phyloP scores from a whole-genome alignment of 1,140 invertebrate species.

The Heliconius eleuchia region DNA sequence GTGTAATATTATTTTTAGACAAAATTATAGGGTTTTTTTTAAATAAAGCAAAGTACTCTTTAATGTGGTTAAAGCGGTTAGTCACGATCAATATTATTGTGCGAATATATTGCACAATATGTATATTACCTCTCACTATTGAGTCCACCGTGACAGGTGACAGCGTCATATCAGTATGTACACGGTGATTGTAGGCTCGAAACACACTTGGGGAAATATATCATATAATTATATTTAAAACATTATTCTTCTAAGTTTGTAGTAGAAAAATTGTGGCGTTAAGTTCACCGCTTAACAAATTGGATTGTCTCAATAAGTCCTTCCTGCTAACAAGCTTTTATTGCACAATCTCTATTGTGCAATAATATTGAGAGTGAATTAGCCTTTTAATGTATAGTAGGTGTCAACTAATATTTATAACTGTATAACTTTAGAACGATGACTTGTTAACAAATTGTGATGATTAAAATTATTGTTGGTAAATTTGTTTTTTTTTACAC shows the following conservation, averaged over 20 bases:
- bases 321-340: neutral
- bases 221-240: too few relatives aligned
- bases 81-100: neutral
- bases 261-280: too few relatives aligned
- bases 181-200: too few relatives aligned
- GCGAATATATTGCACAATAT: slow-evolving; percentile 1
- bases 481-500: slow-evolving; percentile 14
- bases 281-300: too few relatives aligned
- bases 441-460: slow-evolving; percentile 39
- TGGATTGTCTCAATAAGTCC: neutral
- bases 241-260: too few relatives aligned
- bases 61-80: neutral
- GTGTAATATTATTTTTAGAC: neutral
- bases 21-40: neutral
- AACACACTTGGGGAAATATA: too few relatives aligned
- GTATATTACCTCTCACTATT: neutral
- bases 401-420: slow-evolving; percentile 11
- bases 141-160: too few relatives aligned
- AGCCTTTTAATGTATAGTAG: neutral
- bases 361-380: neutral
- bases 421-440: slow-evolving; percentile 34
- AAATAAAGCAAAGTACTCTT: neutral
- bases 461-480: slow-evolving; percentile 30
- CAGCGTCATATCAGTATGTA: too few relatives aligned
- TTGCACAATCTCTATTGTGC: neutral